Percentiles rank a stretch among this genome's conserved stretches.
Conservation (phyloP, 1,140 invertebrate species). For the Choristoneura fumiferana region DNA sequence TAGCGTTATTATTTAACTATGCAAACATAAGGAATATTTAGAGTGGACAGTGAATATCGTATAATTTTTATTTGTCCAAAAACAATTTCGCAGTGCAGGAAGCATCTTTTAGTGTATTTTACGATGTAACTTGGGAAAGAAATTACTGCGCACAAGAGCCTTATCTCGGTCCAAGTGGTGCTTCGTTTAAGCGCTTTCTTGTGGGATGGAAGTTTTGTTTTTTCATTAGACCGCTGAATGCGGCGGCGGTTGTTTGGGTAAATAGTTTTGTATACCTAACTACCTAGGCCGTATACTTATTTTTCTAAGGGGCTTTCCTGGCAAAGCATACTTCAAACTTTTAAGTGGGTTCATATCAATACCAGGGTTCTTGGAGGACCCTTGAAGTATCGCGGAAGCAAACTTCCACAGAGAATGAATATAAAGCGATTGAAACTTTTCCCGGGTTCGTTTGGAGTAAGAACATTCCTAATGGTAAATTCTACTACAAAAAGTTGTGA, state of each 20-base stretch:
- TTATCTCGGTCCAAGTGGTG: slow-evolving; percentile 1
- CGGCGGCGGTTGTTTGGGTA: neutral
- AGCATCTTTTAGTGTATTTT: slow-evolving; percentile 1
- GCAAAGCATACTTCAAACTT: slow-evolving; percentile 6
- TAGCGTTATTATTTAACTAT: too few relatives aligned
- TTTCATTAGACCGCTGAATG: slow-evolving; percentile 10
- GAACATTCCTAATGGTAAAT: too few relatives aligned
- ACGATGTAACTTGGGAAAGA: slow-evolving; percentile 16
- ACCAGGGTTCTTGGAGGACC: neutral
- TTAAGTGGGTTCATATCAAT: neutral
- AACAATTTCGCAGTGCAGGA: neutral
- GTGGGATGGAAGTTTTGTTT: slow-evolving; percentile 5
- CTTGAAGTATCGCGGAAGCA: neutral
- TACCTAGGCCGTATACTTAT: neutral
- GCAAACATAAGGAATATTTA: too few relatives aligned
- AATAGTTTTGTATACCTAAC: slow-evolving; percentile 12
- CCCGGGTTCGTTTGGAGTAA: neutral
- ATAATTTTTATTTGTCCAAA: neutral
- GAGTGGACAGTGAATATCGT: too few relatives aligned
- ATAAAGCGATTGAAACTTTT: neutral
- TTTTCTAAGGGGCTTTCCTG: neutral
- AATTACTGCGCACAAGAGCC: slow-evolving; percentile 8
- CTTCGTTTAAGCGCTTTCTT: slow-evolving; percentile 15
- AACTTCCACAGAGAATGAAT: neutral
- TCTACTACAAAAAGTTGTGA: too few relatives aligned